Conservation (phyloP, 2,888 invertebrate genomes). For the Tridacna gigas region DNA sequence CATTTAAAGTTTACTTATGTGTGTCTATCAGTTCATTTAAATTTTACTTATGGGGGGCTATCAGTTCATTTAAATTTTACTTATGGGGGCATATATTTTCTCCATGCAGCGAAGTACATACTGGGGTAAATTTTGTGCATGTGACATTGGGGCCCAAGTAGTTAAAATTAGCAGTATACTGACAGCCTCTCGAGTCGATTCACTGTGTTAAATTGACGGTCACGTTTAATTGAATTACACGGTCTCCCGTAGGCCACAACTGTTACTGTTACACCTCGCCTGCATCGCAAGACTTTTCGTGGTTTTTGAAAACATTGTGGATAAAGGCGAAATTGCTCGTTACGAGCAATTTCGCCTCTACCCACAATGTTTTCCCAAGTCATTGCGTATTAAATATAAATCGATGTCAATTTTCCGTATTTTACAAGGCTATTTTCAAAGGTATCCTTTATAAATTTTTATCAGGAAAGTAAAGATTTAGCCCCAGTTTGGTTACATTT, state of each 20-base stretch:
- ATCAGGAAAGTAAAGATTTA: background rate
- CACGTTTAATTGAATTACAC: slow-evolving; percentile 30
- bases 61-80: too few species aligned
- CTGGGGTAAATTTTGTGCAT: background rate
- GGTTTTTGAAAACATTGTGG: background rate
- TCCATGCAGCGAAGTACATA: too few species aligned
- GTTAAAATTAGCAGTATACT: slow-evolving; percentile 11
- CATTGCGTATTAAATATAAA: background rate
- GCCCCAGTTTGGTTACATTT: slow-evolving; percentile 19
- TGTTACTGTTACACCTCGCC: slow-evolving; percentile 6
- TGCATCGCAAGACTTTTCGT: too few species aligned
- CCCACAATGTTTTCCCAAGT: background rate
- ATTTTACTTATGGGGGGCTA: too few species aligned
- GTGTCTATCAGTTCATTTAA: too few species aligned
- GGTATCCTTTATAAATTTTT: too few species aligned
- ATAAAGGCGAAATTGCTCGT: background rate
- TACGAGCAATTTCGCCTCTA: background rate
- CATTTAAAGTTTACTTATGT: too few species aligned
- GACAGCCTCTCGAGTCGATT: slow-evolving; percentile 11
- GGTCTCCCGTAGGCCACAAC: slow-evolving; percentile 13
- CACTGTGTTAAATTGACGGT: slow-evolving; percentile 21
- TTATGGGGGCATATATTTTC: too few species aligned
- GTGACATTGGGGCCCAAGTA: background rate
- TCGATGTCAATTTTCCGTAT: too few species aligned
- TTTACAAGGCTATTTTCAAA: too few species aligned